These are phyloP conservation scores for Terrapene triunguis DNA, from an alignment of 2,113 vertebrate species.

Conservation along the genomic window DNA sequence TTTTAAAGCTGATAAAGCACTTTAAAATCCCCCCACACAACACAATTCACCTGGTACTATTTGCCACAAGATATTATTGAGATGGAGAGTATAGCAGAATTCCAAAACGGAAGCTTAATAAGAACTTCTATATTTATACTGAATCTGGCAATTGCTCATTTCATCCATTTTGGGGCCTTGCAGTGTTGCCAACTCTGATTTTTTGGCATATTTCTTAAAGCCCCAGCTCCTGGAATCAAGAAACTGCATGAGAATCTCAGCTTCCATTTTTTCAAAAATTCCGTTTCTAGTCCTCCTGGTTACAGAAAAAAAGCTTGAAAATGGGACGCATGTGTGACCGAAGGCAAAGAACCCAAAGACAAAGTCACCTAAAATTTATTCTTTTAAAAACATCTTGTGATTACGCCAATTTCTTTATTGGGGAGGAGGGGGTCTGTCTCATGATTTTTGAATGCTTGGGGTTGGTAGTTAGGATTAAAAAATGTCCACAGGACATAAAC, in stretches of 20 bases:
- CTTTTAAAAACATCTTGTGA: neutral
- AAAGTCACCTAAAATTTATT: neutral
- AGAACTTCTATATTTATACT: neutral
- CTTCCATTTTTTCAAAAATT: neutral
- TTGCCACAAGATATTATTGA: neutral
- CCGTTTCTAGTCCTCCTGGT: neutral
- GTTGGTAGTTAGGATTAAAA: slow-evolving; percentile 15
- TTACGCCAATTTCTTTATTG: neutral
- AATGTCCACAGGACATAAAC: neutral
- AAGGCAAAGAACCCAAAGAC: neutral
- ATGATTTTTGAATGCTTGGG: neutral
- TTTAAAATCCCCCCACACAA: neutral
- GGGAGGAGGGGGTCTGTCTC: neutral
- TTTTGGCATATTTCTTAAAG: neutral
- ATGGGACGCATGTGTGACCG: neutral
- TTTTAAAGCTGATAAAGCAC: neutral
- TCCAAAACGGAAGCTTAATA: neutral
- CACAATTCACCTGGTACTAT: neutral
- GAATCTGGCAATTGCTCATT: no score
- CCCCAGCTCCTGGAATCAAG: neutral
- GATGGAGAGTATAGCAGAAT: neutral
- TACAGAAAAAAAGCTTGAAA: neutral
- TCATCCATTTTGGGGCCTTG: neutral
- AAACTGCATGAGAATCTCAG: neutral
- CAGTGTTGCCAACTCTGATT: neutral